Base-by-base conservation (phyloP, 2,888 invertebrate genomes). In the Serripes groenlandicus region DNA sequence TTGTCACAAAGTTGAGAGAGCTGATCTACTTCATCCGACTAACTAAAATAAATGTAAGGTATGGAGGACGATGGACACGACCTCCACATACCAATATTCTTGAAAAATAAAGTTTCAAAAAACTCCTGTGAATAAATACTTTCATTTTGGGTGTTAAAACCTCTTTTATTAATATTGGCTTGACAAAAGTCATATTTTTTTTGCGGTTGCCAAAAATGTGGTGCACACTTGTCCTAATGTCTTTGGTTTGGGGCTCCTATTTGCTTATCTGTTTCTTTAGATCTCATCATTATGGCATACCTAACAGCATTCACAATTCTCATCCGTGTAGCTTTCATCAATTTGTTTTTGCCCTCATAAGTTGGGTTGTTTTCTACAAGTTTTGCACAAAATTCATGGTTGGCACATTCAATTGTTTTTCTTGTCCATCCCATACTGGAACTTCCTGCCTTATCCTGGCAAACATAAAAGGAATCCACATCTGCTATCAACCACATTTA, bases 281-380 rank as follows among this genome's bases (percentile, higher is more conserved):
- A 79, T 34, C 79, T 32, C 49, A 86, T 52, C 18, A 78, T 56
- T 2, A 82, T 83, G 0, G 83, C 80, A 83, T 83, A 86, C 58
- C 77, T n/a, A 0, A 80, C 56, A 0, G 81, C 68, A 35, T 76
- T 85, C 1, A 69, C 68, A 2, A 84, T 15, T 49, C 76, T 34
- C n/a, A 86, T 56, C 64, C 80, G 70, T 4, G 26, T 56, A 3
- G 42, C 23, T 73, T 83, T 75, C 52, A 64, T n/a, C 5, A 81
- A 42, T 26, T 74, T 71, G 15, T 77, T 64, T 75, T 58, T 76
- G 3, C 83, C 73, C 70, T 79, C 79, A 34, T 76, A 73, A 0
- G 52, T n/a, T 1, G 76, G 83, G 30, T 79, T 79, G 21, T 66
- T 62, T n/a, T 56, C 69, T 3, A 79, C 74, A 15, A 79, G 58